A percentile compares a stretch with the other conserved stretches of the same genome.
phyloP scores from a whole-genome alignment of 2,797 vertebrate genomes.

The Platalea minor region DNA sequence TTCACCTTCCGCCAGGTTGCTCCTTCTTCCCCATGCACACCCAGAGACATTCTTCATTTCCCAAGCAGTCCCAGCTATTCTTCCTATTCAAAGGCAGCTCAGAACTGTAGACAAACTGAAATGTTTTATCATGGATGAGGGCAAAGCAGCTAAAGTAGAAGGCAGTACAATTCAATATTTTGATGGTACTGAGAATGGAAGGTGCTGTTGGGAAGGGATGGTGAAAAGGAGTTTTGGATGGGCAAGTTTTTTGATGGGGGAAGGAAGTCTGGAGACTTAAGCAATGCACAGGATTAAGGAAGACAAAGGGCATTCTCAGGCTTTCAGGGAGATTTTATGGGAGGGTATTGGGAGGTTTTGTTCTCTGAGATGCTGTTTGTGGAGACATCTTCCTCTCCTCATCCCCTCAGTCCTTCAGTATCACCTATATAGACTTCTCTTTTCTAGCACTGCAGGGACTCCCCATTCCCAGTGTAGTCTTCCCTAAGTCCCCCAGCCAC shows the following conservation, averaged over 20 bases:
- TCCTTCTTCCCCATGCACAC: fast-evolving
- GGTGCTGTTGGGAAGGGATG: background rate
- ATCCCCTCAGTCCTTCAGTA: background rate
- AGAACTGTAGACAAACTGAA: background rate
- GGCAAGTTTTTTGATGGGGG: background rate
- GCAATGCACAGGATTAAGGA: background rate
- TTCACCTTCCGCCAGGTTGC: background rate
- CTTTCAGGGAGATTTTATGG: background rate
- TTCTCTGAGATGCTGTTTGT: background rate
- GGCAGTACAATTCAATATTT: background rate
- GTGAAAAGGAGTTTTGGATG: background rate
- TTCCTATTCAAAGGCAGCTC: background rate
- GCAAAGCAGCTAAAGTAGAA: background rate
- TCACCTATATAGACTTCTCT: background rate
- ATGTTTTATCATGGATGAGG: background rate
- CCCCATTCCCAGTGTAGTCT: background rate
- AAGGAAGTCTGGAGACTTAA: background rate
- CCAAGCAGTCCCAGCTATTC: background rate
- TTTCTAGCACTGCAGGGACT: background rate
- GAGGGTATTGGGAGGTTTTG: background rate
- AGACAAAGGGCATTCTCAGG: background rate
- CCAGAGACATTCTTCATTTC: background rate
- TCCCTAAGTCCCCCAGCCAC: background rate
- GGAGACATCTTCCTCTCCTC: background rate
- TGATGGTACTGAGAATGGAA: background rate